Conservation (phyloP, 1,140 invertebrate genomes). For the Holotrichia oblita region DNA sequence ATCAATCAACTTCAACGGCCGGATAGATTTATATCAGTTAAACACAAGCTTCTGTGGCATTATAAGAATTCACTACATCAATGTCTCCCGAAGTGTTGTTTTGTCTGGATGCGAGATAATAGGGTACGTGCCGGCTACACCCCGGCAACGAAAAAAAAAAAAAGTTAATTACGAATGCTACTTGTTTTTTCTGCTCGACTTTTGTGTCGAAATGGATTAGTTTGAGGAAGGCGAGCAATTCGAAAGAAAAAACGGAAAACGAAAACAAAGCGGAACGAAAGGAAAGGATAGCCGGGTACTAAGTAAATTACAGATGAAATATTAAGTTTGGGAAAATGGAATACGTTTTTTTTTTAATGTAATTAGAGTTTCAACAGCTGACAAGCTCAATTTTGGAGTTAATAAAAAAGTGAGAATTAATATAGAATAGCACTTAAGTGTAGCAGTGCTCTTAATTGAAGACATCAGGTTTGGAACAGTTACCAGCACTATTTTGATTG, state of each 20-base stretch:
- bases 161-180: background rate
- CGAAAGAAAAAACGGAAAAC: background rate
- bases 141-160: background rate
- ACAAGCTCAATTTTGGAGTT: too few species aligned
- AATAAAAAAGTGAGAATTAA: too few species aligned
- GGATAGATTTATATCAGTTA: conserved; percentile 10
- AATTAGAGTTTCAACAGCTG: too few species aligned
- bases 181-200: background rate
- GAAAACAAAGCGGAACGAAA: too few species aligned
- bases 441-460: too few species aligned
- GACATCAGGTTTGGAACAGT: too few species aligned
- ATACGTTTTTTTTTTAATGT: too few species aligned
- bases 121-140: background rate
- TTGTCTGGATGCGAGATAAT: background rate
- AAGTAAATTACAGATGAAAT: too few species aligned
- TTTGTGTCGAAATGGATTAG: background rate
- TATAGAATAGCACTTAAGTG: too few species aligned
- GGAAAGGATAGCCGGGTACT: too few species aligned
- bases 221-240: background rate
- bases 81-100: background rate
- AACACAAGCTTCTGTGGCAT: background rate
- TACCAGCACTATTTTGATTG: too few species aligned
- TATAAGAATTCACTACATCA: background rate
- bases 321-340: too few species aligned
- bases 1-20: conserved; percentile 6